Conservation (phyloP, 2,113 vertebrate species). For the Zonotrichia leucophrys region DNA sequence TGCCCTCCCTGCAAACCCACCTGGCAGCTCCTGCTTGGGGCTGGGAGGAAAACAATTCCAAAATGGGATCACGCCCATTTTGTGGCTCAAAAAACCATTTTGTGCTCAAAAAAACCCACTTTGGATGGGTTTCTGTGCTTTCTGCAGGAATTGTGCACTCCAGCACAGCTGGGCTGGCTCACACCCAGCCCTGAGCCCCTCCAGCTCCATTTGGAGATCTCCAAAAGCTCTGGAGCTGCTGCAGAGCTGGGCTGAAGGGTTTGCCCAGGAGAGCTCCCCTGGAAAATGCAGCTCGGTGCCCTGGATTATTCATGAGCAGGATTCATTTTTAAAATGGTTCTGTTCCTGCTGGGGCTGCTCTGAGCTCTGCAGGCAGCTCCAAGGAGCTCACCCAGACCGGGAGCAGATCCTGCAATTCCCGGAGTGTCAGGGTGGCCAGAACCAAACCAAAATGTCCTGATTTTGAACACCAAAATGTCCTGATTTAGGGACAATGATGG, state of each 20-base stretch:
- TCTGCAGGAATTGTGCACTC: background rate
- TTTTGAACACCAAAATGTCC: no score
- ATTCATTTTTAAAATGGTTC: background rate
- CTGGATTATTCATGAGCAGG: background rate
- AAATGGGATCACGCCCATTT: no score
- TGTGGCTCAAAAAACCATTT: no score
- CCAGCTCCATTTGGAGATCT: background rate
- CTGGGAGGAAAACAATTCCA: background rate
- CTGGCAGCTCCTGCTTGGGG: background rate
- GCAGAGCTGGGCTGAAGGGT: background rate
- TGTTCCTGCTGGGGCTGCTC: background rate
- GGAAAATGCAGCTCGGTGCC: background rate
- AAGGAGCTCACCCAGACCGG: fast-evolving
- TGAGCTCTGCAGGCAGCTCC: background rate
- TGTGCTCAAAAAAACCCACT: fast-evolving
- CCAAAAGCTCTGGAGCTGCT: background rate
- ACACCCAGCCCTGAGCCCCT: background rate
- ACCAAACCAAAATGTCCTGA: background rate
- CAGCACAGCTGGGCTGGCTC: background rate
- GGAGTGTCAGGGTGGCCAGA: background rate
- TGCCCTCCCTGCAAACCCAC: background rate
- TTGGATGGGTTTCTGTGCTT: background rate
- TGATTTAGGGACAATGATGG: fast-evolving
- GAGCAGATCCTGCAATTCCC: fast-evolving
- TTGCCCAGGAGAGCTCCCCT: background rate